phyloP scores from a whole-genome alignment of 2,888 invertebrate species.

The Amiota communis region DNA sequence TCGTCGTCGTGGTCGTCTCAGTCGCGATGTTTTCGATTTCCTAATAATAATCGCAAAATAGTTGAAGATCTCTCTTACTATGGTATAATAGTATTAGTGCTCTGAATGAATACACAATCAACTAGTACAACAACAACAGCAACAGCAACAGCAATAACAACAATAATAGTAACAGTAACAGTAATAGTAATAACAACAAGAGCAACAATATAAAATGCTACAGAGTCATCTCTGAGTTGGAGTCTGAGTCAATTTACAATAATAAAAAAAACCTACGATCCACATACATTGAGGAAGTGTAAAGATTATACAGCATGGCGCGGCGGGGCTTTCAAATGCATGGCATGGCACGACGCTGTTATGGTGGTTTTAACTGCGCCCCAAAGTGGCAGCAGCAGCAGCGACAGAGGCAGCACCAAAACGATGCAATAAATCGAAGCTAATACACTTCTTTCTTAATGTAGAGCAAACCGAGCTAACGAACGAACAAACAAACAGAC shows the following conservation, averaged over 20 bases:
- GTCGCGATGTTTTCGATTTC: conserved; percentile 59
- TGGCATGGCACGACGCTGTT: background rate
- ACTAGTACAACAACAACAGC: conserved; percentile 28
- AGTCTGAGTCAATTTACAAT: conserved; percentile 3
- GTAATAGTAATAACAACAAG: conserved; percentile 38
- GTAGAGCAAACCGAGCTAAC: conserved; percentile 52
- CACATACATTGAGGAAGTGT: conserved; percentile 34
- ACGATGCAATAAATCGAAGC: conserved; percentile 66
- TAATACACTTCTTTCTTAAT: conserved; percentile 66
- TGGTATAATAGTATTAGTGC: conserved; percentile 62
- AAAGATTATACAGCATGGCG: conserved; percentile 24
- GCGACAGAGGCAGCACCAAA: conserved; percentile 48
- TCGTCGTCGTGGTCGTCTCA: conserved; percentile 18
- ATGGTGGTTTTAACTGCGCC: conserved; percentile 10
- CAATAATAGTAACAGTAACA: conserved; percentile 40
- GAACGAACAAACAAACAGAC: conserved; percentile 31
- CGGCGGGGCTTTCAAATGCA: background rate
- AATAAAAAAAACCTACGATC: conserved; percentile 19
- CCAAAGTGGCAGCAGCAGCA: conserved; percentile 15
- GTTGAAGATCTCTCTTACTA: conserved; percentile 47
- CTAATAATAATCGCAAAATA: conserved; percentile 66
- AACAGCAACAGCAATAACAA: background rate
- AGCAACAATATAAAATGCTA: conserved; percentile 38
- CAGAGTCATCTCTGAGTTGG: conserved; percentile 30
- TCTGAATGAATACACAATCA: conserved; percentile 63